Evolutionary conservation across 2,888 invertebrate genomes (phyloP).

Genomic region (Orthosia incerta): DNA sequence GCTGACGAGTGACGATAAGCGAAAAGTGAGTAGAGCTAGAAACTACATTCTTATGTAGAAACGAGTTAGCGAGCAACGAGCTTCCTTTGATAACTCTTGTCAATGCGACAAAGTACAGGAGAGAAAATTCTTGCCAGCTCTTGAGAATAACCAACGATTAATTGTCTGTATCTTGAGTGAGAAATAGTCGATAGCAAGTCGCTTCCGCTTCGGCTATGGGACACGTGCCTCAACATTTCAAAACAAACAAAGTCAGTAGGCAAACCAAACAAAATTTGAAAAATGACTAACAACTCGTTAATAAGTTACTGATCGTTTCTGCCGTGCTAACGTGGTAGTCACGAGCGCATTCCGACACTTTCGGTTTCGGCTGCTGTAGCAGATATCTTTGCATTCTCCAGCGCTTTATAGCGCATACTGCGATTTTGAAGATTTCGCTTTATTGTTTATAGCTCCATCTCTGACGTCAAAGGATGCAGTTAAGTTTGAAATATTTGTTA

Average conservation of each 20-base stretch:
- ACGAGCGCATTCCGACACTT: slow-evolving; percentile 60
- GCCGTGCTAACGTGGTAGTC: slow-evolving; percentile 44
- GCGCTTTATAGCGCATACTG: slow-evolving; percentile 30
- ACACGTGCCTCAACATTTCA: background rate
- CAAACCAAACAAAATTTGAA: background rate
- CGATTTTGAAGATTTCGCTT: slow-evolving; percentile 39
- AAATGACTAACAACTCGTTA: slow-evolving; percentile 45
- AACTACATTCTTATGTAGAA: too few species aligned
- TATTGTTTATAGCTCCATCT: slow-evolving; percentile 29
- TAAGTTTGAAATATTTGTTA: slow-evolving; percentile 29
- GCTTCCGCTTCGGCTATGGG: too few species aligned
- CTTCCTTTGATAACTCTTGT: too few species aligned
- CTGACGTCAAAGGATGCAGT: slow-evolving; percentile 28
- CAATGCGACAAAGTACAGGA: too few species aligned
- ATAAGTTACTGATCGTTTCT: slow-evolving; percentile 31
- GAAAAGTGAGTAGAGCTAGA: too few species aligned
- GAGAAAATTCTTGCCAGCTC: too few species aligned
- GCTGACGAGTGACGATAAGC: too few species aligned
- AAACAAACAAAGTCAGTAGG: slow-evolving; percentile 29
- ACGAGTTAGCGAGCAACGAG: too few species aligned
- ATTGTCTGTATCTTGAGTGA: too few species aligned
- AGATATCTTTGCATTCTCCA: slow-evolving; percentile 27
- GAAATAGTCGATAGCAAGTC: too few species aligned
- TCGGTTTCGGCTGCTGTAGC: slow-evolving; percentile 20
- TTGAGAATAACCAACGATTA: too few species aligned